Evolutionary conservation across 2,113 vertebrate genomes (phyloP), one percentile per base, ranked within the genome.

Genomic region (Dunckerocampus dactyliophorus): DNA sequence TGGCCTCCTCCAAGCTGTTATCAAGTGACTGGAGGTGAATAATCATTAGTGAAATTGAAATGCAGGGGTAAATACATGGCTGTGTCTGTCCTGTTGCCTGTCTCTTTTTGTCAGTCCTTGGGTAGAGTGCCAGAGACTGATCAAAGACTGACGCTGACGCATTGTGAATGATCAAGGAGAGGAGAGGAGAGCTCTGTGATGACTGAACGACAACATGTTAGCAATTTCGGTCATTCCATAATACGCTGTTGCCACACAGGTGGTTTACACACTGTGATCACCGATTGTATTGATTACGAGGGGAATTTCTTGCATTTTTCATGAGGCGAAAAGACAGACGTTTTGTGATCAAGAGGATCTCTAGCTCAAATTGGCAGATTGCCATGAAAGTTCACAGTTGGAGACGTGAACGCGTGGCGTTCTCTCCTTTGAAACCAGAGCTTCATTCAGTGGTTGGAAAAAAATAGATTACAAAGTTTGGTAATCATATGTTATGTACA

Each of bases 31-130:
- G 81, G 80, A 86, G 71, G 65, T 80, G 83, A 84, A 89, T 83
- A 85, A 83, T 87, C 83, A 89, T 83, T 80, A 80, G 79, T 58
- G 64, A 56, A 71, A 81, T 83, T 88, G 80, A 85, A 80, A 89
- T 80, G 79, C 84, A 80, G 76, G 77, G 65, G 72, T 80, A 85
- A 87, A 84, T 82, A 85, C 80, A 63, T 61, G 72, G 62, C 71
- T 48, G 47, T 67, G 63, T 67, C 76, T 72, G 72, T 82, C 78
- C 76, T 77, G 62, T 75, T 69, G 66, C 70, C 75, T 75, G 71
- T 77, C 73, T 87, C 67, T 77, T 74, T 78, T 69, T 76, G 71
- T 76, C 49, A 8, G 75, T 72, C 79, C 64, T 73, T 22, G 68
- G 80, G 64, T 86, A 39, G 59, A 57, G 78, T 31, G 70, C 76